These are phyloP conservation scores for Exaiptasia diaphana DNA, from an alignment of 64 coral and sea anemone genomes.

Conservation along the genomic window DNA sequence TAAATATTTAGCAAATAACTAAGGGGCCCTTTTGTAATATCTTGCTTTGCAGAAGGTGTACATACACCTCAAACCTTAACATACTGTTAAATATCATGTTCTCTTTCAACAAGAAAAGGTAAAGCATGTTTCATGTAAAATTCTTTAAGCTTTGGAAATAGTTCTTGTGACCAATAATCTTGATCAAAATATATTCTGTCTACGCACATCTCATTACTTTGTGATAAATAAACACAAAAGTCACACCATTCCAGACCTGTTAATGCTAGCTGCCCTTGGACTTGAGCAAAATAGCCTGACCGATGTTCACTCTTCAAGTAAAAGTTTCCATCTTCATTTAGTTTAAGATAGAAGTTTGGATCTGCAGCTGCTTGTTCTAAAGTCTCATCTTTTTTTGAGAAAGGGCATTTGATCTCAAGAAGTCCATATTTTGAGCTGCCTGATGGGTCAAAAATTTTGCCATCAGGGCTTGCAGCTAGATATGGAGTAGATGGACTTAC, in stretches of 20 bases:
- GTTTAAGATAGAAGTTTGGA: slow-evolving; percentile 23
- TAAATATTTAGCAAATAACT: too few relatives aligned
- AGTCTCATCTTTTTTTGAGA: slow-evolving; percentile 7
- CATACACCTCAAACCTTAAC: too few relatives aligned
- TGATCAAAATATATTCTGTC: slow-evolving; percentile 39
- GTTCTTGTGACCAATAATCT: slow-evolving; percentile 1
- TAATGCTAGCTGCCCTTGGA: slow-evolving; percentile 18
- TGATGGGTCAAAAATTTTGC: slow-evolving; percentile 47
- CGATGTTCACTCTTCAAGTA: slow-evolving; percentile 14
- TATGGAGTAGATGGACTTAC: slow-evolving; percentile 9
- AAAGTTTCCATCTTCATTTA: not conserved
- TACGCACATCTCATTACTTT: slow-evolving; percentile 34
- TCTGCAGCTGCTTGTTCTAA: slow-evolving; percentile 26
- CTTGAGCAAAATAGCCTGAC: slow-evolving; percentile 31
- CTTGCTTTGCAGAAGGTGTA: too few relatives aligned
- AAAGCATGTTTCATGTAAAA: slow-evolving; percentile 40
- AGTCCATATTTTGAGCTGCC: slow-evolving; percentile 6
- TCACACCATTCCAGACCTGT: slow-evolving; percentile 44
- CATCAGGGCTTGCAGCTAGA: slow-evolving; percentile 23
- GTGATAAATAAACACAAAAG: slow-evolving; percentile 51
- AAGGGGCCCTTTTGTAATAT: too few relatives aligned
- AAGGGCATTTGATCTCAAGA: slow-evolving; percentile 50
- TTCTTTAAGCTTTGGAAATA: slow-evolving; percentile 19
- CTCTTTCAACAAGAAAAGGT: slow-evolving; percentile 15
- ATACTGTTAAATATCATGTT: too few relatives aligned